These are phyloP conservation scores for Stenodera caucasica DNA, from an alignment of 2,888 invertebrate species.

Conservation along the genomic window DNA sequence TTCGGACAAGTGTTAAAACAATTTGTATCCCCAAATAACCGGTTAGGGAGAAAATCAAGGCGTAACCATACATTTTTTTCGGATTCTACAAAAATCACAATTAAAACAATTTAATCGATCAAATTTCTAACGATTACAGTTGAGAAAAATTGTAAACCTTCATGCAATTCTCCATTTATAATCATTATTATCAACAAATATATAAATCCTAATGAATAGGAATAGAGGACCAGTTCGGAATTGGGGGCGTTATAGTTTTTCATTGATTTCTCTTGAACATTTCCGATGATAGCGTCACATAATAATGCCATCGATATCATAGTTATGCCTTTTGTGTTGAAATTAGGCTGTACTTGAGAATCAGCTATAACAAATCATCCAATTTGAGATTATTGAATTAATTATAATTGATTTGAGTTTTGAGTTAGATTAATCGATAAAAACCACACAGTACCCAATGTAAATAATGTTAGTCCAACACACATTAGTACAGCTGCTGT, in stretches of 20 bases:
- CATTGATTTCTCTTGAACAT: constrained; percentile 96
- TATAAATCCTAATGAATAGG: constrained; percentile 84
- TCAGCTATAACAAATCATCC: too few species aligned
- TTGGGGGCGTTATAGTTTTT: constrained; percentile 79
- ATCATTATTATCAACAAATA: constrained; percentile 78
- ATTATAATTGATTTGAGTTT: too few species aligned
- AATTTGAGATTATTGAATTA: too few species aligned
- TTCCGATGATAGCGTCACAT: constrained; percentile 95
- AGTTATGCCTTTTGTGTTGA: constrained; percentile 68
- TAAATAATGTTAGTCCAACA: constrained; percentile 87
- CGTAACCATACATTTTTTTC: constrained; percentile 78
- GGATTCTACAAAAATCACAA: constrained; percentile 68
- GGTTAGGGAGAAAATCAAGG: constrained; percentile 80
- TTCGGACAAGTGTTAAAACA: constrained; percentile 85
- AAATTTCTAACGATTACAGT: constrained; percentile 61
- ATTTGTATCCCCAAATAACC: constrained; percentile 94
- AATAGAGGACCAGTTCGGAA: constrained; percentile 90
- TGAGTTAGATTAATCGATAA: constrained; percentile 3
- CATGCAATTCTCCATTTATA: constrained; percentile 70
- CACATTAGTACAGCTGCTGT: constrained; percentile 85
- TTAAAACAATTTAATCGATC: constrained; percentile 36
- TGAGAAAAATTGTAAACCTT: constrained; percentile 76
- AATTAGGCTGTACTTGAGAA: constrained; percentile 74
- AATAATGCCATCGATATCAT: constrained; percentile 84
- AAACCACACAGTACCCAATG: constrained; percentile 63